phyloP scores from a whole-genome alignment of 1,140 invertebrate genomes.

The Drosophila dunni region DNA sequence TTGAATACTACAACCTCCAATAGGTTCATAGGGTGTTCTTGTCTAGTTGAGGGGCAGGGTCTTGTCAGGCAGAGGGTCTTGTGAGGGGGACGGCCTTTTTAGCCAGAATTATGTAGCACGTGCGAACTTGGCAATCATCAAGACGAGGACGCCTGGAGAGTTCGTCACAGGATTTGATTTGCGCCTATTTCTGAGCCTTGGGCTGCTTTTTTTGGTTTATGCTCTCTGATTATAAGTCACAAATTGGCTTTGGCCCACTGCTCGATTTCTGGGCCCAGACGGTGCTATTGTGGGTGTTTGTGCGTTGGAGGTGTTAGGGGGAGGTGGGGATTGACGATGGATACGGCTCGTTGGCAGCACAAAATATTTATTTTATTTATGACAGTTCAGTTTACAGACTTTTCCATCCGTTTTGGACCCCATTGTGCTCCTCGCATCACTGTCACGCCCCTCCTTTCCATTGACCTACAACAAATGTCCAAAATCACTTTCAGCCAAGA shows the following conservation, averaged over 20 bases:
- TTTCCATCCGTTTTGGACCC: neutral
- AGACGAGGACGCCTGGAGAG: constrained; percentile 30
- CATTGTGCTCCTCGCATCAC: neutral
- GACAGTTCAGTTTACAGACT: constrained; percentile 54
- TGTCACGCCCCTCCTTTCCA: neutral
- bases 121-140: constrained; percentile 38
- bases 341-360: constrained; percentile 35
- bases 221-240: constrained; percentile 52
- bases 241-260: constrained; percentile 41
- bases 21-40: neutral
- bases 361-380: constrained; percentile 66
- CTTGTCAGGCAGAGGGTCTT: neutral
- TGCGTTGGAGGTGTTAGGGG: neutral
- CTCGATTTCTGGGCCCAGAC: neutral
- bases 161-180: constrained; percentile 57
- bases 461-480: constrained; percentile 28
- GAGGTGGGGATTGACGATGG: neutral
- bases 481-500: constrained; percentile 46
- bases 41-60: constrained; percentile 2
- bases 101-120: constrained; percentile 46
- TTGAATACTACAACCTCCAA: no score
- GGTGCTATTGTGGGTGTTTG: neutral
- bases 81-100: neutral
- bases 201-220: constrained; percentile 25
- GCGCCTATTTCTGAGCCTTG: constrained; percentile 22